A percentile compares a stretch with the other conserved stretches of the same genome.
Conservation (phyloP, 2,888 invertebrate species). For the Epiblema foenella region DNA sequence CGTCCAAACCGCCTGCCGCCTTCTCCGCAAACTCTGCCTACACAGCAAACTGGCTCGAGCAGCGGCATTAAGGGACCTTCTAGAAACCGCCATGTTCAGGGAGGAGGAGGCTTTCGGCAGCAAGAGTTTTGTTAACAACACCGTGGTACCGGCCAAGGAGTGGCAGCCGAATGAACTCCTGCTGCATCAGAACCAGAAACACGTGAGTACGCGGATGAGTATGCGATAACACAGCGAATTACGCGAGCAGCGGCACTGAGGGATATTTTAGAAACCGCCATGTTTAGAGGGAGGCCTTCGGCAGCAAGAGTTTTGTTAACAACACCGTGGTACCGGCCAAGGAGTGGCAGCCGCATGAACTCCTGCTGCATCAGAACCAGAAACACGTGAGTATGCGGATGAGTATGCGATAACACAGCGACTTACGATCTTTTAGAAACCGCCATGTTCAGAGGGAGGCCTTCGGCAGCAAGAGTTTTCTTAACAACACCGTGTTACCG, state of each 20-base stretch:
- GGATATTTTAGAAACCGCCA: constrained; percentile 89
- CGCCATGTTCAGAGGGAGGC: constrained; percentile 87
- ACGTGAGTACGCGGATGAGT: constrained; percentile 74
- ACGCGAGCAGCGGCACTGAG: constrained; percentile 89
- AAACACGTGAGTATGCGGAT: constrained; percentile 85
- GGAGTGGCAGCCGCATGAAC: constrained; percentile 75
- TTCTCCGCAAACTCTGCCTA: constrained; percentile 87
- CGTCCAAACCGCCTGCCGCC: constrained; percentile 86
- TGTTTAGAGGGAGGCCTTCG: constrained; percentile 89
- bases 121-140: constrained; percentile 71
- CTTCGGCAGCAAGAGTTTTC: constrained; percentile 88
- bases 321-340: constrained; percentile 46
- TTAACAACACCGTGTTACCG: constrained; percentile 53
- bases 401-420: not conserved
- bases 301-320: constrained; percentile 53
- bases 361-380: constrained; percentile 89
- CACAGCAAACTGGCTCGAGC: constrained; percentile 89
- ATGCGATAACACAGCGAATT: constrained; percentile 84
- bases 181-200: constrained; percentile 91
- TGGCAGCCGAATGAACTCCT: constrained; percentile 80
- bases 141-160: constrained; percentile 53
- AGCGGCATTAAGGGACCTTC: constrained; percentile 88
- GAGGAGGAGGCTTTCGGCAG: constrained; percentile 89
- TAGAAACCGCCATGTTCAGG: constrained; percentile 89
- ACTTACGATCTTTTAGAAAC: constrained; percentile 90